Evolutionary conservation across 2,797 vertebrate genomes (phyloP).

Genomic region (Phrynocephalus vlangalii): DNA sequence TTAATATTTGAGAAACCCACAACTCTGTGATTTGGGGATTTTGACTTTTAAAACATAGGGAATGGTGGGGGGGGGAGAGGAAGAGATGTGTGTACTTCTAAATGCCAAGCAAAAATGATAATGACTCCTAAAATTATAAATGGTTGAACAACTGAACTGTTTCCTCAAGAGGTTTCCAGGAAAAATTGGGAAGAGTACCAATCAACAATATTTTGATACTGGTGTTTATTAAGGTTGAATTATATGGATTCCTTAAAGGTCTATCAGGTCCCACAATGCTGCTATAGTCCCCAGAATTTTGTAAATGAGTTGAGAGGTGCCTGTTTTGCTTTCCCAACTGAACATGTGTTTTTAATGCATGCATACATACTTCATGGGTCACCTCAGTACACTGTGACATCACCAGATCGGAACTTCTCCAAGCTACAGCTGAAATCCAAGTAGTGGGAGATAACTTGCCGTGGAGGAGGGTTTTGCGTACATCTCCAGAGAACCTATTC

Average conservation of each 20-base stretch:
- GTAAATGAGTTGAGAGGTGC: background rate
- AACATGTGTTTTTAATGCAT: background rate
- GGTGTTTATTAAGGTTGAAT: background rate
- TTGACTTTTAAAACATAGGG: background rate
- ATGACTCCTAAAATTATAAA: background rate
- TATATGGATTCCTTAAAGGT: background rate
- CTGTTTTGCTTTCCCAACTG: background rate
- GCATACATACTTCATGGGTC: background rate
- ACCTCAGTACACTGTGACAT: constrained; percentile 39
- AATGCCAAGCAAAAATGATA: background rate
- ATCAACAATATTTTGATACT: background rate
- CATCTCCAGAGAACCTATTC: constrained; percentile 29
- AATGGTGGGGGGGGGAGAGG: background rate
- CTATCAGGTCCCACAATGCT: background rate
- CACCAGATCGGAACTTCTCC: constrained; percentile 32
- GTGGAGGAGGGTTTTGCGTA: constrained; percentile 1
- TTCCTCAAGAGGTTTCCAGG: background rate
- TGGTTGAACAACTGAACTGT: background rate
- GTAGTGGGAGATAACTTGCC: background rate
- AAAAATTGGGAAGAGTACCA: background rate
- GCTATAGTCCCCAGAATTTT: background rate
- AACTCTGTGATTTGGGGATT: background rate
- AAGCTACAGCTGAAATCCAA: constrained; percentile 8
- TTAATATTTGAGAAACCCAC: too few relatives aligned
- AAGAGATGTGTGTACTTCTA: background rate